Conservation (phyloP, 2,113 vertebrate genomes). For the Syngnathus floridae region DNA sequence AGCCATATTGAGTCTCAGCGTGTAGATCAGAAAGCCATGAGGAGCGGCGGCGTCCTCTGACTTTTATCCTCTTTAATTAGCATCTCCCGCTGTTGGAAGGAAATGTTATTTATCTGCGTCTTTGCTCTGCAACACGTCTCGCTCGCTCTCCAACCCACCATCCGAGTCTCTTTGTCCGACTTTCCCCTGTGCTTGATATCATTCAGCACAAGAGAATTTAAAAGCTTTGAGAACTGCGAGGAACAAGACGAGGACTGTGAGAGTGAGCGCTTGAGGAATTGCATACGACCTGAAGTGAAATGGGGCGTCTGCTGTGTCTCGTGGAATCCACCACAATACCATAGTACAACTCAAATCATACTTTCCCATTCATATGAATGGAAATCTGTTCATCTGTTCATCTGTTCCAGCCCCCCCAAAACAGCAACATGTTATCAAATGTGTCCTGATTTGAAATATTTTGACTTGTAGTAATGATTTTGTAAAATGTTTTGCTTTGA, state of each 20-base stretch:
- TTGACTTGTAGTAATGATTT: too few species aligned
- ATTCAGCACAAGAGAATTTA: neutral
- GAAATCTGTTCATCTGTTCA: too few species aligned
- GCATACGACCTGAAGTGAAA: constrained; percentile 6
- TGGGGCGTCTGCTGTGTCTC: neutral
- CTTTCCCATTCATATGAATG: too few species aligned
- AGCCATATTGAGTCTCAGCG: constrained; percentile 35
- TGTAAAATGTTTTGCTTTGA: too few species aligned
- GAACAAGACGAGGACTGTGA: neutral
- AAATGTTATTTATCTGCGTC: constrained; percentile 44
- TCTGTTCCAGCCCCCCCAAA: too few species aligned
- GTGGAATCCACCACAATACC: neutral
- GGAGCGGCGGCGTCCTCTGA: constrained; percentile 35
- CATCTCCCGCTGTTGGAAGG: constrained; percentile 30
- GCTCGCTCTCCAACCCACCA: neutral
- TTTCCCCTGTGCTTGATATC: constrained; percentile 28
- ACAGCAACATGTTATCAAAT: too few species aligned
- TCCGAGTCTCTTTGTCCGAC: constrained; percentile 18
- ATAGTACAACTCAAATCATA: neutral
- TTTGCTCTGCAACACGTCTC: constrained; percentile 21
- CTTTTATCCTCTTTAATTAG: constrained; percentile 55
- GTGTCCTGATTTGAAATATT: too few species aligned
- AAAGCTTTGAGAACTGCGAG: constrained; percentile 7
- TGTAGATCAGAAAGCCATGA: constrained; percentile 36
- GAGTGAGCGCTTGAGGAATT: constrained; percentile 19